Evolutionary conservation across 2,797 vertebrate species (phyloP), one percentile per base, ranked within the genome.

Genomic region (Antrozous pallidus): DNA sequence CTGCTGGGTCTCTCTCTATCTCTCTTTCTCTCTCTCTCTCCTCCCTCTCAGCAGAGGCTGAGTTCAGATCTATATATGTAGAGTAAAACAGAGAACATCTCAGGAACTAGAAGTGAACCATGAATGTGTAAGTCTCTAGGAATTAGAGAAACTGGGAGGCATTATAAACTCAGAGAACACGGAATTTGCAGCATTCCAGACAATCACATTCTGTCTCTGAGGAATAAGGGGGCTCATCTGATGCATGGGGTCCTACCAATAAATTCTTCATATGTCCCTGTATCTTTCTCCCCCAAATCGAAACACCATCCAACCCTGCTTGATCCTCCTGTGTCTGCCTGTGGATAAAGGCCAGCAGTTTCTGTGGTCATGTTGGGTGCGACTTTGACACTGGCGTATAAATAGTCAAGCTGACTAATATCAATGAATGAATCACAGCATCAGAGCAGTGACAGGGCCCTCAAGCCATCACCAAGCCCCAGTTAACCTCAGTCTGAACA

Each of bases 401-500:
- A 82, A 54, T 18, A 73, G 87, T 85, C 67, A 40, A 81, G 75
- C 28, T 20, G 61, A 79, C 47, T 38, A 81, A 80, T 54, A 95
- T 86, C 92, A 73, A 3, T 24, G 58, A 92, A 45, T 58, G 78
- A 90, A 65, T 92, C 73, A 87, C 3, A 82, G 67, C 87, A 89
- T 95, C 87, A 91, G 78, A 91, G 92, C 54, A 86, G 49, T 0
- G 0, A 69, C 28, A 17, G 36, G 28, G 45, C 42, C 90, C 90
- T 56, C 9, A 5, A 94, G 89, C 56, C 83, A 73, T 49, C 90
- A 91, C 74, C 83, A 11, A 89, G 63, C 56, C 67, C 63, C 70
- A 20, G 49, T 56, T 73, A 94, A 86, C 87, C 87, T 96, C 90
- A 79, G 94, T 80, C 80, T 0, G 1, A 79, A 94, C 90, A 82